A percentile compares a stretch with the other conserved stretches of the same genome.
Evolutionary conservation across 1,140 invertebrate genomes (phyloP).

Genomic region (Dendroctonus valens): DNA sequence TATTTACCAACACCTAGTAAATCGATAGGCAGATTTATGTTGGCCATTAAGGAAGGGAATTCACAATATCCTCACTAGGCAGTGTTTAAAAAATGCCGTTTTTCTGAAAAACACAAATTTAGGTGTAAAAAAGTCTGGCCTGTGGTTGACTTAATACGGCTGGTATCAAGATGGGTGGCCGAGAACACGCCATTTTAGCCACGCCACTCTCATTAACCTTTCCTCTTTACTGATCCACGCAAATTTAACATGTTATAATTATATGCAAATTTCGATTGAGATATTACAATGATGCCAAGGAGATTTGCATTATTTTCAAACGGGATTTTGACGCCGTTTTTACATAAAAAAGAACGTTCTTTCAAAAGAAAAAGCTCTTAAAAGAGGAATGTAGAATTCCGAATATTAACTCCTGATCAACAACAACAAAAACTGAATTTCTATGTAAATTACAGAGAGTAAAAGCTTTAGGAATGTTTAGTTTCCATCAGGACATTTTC

Average conservation of each 20-base stretch:
- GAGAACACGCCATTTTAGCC: constrained; percentile 19
- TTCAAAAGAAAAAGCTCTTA: too few species aligned
- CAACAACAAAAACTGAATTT: too few species aligned
- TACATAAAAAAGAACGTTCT: too few species aligned
- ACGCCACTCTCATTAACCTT: constrained; percentile 28
- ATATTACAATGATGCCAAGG: constrained; percentile 21
- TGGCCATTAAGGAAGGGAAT: neutral
- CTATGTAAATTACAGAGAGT: too few species aligned
- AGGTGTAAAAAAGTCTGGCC: too few species aligned
- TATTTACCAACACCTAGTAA: constrained; percentile 1
- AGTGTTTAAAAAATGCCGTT: too few species aligned
- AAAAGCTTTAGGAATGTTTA: too few species aligned
- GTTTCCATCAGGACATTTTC: too few species aligned
- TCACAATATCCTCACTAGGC: neutral
- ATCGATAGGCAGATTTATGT: neutral
- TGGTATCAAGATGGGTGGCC: constrained; percentile 24
- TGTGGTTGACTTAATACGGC: neutral
- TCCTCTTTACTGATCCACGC: constrained; percentile 22
- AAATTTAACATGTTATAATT: constrained; percentile 32
- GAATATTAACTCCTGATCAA: too few species aligned
- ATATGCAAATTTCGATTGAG: constrained; percentile 24
- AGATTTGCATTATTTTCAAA: neutral
- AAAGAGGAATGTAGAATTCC: too few species aligned
- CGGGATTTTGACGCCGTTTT: too few species aligned
- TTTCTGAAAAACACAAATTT: too few species aligned